Percentiles rank a stretch among this genome's conserved stretches.
phyloP scores from a whole-genome alignment of 1,140 invertebrate species.

The Heliconius nattereri region DNA sequence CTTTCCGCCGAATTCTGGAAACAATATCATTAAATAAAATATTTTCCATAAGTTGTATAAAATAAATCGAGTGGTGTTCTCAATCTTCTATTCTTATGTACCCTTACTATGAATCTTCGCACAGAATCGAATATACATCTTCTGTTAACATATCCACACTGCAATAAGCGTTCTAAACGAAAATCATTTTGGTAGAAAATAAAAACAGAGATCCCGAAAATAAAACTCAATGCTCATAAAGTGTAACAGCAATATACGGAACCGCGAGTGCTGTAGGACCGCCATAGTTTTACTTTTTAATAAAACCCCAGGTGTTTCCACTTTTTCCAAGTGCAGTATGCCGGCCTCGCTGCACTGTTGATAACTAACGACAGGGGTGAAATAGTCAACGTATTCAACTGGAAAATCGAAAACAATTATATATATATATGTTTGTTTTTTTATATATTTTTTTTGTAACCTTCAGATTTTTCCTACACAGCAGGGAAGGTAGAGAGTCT shows the following conservation, averaged over 20 bases:
- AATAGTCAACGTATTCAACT: slow-evolving; percentile 29
- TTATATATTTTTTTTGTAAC: neutral
- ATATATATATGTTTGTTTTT: neutral
- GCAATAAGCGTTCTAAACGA: neutral
- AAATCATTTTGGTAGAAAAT: neutral
- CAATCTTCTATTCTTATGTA: too few species aligned
- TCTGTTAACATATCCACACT: neutral
- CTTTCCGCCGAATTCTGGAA: too few species aligned
- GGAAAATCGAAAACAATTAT: slow-evolving; percentile 23
- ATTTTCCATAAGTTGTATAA: too few species aligned
- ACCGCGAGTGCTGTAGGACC: slow-evolving; percentile 26
- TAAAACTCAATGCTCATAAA: slow-evolving; percentile 17
- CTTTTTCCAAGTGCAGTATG: slow-evolving; percentile 31
- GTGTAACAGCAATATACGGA: slow-evolving; percentile 19
- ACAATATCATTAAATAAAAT: too few species aligned
- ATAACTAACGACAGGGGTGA: slow-evolving; percentile 30
- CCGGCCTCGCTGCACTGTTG: slow-evolving; percentile 17
- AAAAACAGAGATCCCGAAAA: neutral
- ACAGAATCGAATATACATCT: neutral
- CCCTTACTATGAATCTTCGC: neutral
- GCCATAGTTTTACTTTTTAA: slow-evolving; percentile 26
- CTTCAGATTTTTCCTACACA: too few species aligned
- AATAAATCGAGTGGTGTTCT: too few species aligned
- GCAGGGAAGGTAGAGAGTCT: too few species aligned
- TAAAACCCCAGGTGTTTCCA: slow-evolving; percentile 32